Conservation (phyloP, 2,797 vertebrate species). For the Coccyzus lansbergi region DNA sequence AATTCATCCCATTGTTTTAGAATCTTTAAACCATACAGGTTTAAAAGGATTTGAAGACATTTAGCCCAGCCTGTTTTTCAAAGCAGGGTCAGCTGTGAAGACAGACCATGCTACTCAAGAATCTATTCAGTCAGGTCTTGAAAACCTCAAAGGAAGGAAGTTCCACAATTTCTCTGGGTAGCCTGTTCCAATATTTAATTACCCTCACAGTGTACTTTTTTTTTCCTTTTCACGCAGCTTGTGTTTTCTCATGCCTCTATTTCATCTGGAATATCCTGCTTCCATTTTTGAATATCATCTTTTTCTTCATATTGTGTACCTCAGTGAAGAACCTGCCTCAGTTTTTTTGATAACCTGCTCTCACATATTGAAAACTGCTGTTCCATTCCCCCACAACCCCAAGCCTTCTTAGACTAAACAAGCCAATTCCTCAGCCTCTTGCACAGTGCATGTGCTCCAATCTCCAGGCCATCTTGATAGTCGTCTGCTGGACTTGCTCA, state of each 20-base stretch:
- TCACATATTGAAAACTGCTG: neutral
- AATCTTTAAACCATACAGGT: neutral
- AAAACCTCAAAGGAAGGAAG: neutral
- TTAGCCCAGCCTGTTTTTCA: neutral
- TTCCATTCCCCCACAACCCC: neutral
- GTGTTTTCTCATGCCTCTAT: neutral
- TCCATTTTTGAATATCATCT: neutral
- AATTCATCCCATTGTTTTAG: neutral
- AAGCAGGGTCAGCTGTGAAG: neutral
- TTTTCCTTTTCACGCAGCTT: neutral
- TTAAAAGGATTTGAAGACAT: neutral
- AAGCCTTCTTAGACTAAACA: neutral
- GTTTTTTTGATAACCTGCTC: neutral
- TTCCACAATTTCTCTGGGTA: neutral
- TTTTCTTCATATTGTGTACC: neutral
- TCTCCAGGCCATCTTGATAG: neutral
- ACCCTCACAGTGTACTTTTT: neutral
- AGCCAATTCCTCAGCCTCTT: neutral
- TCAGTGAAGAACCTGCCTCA: neutral
- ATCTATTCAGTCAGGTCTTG: neutral
- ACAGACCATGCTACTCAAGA: neutral
- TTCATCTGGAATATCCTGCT: neutral
- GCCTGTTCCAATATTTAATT: neutral
- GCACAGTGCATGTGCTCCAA: neutral
- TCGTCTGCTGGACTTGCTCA: neutral